These are phyloP conservation scores for Leucophenga varia DNA, from an alignment of 1,140 invertebrate genomes.

Conservation along the genomic window DNA sequence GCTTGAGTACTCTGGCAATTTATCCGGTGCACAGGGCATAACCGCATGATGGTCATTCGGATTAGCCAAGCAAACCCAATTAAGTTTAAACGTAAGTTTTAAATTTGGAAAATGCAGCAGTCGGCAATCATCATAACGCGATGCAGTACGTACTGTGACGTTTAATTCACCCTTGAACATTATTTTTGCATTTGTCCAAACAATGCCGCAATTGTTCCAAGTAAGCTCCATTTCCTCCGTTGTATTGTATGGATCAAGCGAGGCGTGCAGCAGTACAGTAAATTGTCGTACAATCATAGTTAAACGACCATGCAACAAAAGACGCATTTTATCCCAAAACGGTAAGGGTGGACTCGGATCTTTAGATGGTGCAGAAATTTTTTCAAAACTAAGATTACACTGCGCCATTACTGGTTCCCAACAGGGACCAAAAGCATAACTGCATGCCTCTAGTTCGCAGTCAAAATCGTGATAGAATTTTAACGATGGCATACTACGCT, in stretches of 20 bases:
- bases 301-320: constrained; percentile 89
- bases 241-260: constrained; percentile 96
- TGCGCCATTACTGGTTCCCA: constrained; percentile 98
- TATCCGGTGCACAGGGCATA: constrained; percentile 93
- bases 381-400: constrained; percentile 89
- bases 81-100: constrained; percentile 80
- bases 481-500: constrained; percentile 87
- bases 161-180: constrained; percentile 82
- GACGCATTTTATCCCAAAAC: constrained; percentile 96
- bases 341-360: constrained; percentile 93
- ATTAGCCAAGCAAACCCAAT: constrained; percentile 91
- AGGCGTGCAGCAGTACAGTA: constrained; percentile 88
- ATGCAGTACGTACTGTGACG: constrained; percentile 89
- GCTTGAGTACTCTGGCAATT: constrained; percentile 95
- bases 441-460: constrained; percentile 84
- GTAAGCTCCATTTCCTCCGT: constrained; percentile 98
- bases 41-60: constrained; percentile 96
- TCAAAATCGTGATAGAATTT: constrained; percentile 99
- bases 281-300: constrained; percentile 84
- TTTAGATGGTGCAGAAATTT: constrained; percentile 79
- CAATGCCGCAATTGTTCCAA: constrained; percentile 88
- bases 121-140: constrained; percentile 97
- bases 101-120: constrained; percentile 89
- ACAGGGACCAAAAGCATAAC: constrained; percentile 94
- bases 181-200: constrained; percentile 93